Base-by-base conservation (phyloP, 2,113 vertebrate genomes). In the Campylomormyrus tamandua region DNA sequence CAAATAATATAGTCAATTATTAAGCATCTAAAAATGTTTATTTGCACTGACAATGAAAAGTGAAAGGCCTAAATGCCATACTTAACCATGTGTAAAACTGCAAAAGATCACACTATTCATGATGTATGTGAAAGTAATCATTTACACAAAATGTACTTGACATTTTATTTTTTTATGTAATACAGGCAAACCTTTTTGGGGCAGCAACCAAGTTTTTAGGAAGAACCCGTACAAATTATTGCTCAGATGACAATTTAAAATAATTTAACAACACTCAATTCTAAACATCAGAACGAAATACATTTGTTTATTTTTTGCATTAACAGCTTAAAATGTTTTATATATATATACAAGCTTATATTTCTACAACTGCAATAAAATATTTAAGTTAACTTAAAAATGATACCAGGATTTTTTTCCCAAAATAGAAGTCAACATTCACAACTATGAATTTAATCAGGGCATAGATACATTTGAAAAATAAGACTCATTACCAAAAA, bases 151-250 rank as follows among this genome's bases (percentile, higher is more conserved):
- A 87, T 15, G 52, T 90, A 11, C 80, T 52, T 49, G 50, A 89
- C 5, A 88, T 70, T 94, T 94, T 93, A 94, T 95, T 95, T 93
- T 52, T 56, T 56, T 89, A 91, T 31, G 87, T 27, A 90, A 77
- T 89, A 93, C 89, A 93, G 77, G 17, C 88, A 49, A 90, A 88
- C 90, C 85, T 89, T 52, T 77, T 90, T 45, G 83, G 85, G 93
- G 90, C 91, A 93, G 92, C 90, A 91, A 92, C 88, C 89, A 88
- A 56, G 66, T 46, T 74, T 62, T 42, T 89, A 88, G 35, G 90
- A 90, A 89, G 89, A 90, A 92, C 89, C 46, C 24, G 80, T 39
- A 92, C 83, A 93, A 90, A 93, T 93, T 93, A 89, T 88, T 87
- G 90, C 58, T 91, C 13, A 13, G 42, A 70, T 19, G 52, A 66